Evolutionary conservation across 2,888 invertebrate species (phyloP), one percentile per base, ranked within the genome.

Genomic region (Unio delphinus): DNA sequence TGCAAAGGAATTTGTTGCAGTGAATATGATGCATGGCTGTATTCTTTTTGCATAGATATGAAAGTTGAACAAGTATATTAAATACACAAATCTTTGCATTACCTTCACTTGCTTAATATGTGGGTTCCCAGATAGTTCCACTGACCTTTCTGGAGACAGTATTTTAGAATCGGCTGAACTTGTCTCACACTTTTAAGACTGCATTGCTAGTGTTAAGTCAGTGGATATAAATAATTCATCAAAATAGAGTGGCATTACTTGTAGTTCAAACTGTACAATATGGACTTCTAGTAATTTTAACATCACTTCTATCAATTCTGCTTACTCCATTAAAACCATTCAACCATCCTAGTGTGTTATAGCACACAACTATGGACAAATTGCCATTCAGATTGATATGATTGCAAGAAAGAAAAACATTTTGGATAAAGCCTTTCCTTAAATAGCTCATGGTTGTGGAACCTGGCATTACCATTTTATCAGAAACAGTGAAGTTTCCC

Each of bases 391-490:
- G 28, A 28, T 3, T 28, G 23, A 23, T 28, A 28, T 28, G 28
- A 28, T 28, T 28, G 28, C 28, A 28, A 28, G 28, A 2, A 28
- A 28, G 4, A 28, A 28, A 28, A 28, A 28, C 23, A 23, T 23
- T 20, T 23, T 72, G 15, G 68, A 72, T 26, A 58, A 64, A 15
- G 66, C 56, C 18, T 61, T 63, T 55, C 28, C 55, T 62, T 56
- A 69, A 54, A 69, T 72, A 54, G 30, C 69, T 18, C 55, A 59
- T 55, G 72, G 68, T 15, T 60, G 66, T 66, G 72, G 69, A 60
- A 72, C 72, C 4, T 72, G 68, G 68, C 58, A 69, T 23, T 30
- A 59, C 11, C 62, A 68, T n/a, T 55, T 55, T 4, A 55, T 72
- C 15, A 11, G 60, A 23, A 61, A 61, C 54, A 56, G 23, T 23